These are phyloP conservation scores for Coregonus sp. DNA, from an alignment of 2,797 vertebrate genomes.

Conservation along the genomic window DNA sequence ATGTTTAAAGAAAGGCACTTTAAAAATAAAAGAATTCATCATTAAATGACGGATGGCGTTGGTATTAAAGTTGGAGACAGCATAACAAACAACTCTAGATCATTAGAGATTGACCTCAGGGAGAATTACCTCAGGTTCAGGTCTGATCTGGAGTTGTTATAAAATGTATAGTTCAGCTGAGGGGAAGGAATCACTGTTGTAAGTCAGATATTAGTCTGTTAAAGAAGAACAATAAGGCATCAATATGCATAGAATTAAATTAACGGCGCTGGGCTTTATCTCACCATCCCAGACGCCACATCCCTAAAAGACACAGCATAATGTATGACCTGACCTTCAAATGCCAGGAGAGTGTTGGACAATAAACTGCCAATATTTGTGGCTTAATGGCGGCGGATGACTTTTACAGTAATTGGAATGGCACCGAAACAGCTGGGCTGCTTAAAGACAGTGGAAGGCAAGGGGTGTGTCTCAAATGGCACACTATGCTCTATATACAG, in stretches of 20 bases:
- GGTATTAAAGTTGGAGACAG: constrained; percentile 66
- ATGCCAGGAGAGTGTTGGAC: constrained; percentile 96
- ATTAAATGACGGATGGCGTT: constrained; percentile 42
- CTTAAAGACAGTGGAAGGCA: constrained; percentile 87
- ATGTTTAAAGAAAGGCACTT: constrained; percentile 51
- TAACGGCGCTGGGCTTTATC: constrained; percentile 91
- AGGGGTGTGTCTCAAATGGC: constrained; percentile 40
- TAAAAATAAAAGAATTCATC: constrained; percentile 43
- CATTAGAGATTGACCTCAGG: constrained; percentile 69
- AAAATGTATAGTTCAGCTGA: constrained; percentile 77
- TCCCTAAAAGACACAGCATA: constrained; percentile 98
- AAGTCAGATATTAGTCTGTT: constrained; percentile 80
- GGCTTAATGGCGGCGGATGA: constrained; percentile 96
- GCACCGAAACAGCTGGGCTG: constrained; percentile 96
- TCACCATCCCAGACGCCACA: constrained; percentile 94
- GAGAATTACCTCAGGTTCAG: constrained; percentile 64
- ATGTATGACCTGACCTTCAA: constrained; percentile 99
- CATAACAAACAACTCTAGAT: constrained; percentile 67
- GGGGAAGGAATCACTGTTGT: constrained; percentile 71
- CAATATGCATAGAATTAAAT: constrained; percentile 83
- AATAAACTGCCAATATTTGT: constrained; percentile 99
- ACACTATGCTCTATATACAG: not conserved
- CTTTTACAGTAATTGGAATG: constrained; percentile 99
- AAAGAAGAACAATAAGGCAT: constrained; percentile 83
- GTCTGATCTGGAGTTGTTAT: constrained; percentile 72